A percentile compares a stretch with the other conserved stretches of the same genome.
phyloP scores from a whole-genome alignment of 1,140 invertebrate genomes.

The Elysia chlorotica region DNA sequence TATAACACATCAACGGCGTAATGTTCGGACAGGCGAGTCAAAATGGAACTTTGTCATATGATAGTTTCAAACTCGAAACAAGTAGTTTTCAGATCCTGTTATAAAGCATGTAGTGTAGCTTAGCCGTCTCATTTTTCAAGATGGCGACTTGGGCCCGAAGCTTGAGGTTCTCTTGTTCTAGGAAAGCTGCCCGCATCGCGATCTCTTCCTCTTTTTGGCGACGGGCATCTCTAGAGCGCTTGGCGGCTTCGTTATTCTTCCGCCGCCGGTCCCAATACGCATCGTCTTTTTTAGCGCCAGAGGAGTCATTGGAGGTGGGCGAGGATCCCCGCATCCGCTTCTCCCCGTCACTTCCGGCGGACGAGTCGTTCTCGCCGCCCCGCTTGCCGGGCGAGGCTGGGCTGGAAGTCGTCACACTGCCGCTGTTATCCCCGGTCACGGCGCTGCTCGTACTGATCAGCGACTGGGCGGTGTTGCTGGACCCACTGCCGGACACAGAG shows the following conservation, averaged over 20 bases:
- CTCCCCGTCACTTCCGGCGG: constrained; percentile 10
- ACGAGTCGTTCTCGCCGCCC: background rate
- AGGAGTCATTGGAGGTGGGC: too few species aligned
- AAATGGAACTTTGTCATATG: too few species aligned
- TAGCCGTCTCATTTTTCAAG: constrained; percentile 59
- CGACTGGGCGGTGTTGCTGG: background rate
- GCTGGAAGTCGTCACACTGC: constrained; percentile 8
- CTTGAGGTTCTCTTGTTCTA: constrained; percentile 63
- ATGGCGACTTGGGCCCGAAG: constrained; percentile 55
- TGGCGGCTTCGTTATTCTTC: constrained; percentile 64
- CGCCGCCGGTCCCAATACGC: constrained; percentile 62
- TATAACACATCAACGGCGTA: too few species aligned
- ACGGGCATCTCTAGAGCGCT: constrained; percentile 59
- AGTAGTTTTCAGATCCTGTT: constrained; percentile 36
- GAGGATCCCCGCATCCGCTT: constrained; percentile 20
- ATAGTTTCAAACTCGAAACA: too few species aligned
- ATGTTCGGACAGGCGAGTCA: too few species aligned
- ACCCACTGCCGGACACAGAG: background rate
- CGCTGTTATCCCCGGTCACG: background rate
- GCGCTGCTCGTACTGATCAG: background rate
- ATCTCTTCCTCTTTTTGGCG: constrained; percentile 61
- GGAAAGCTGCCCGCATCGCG: constrained; percentile 53
- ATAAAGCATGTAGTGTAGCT: constrained; percentile 67
- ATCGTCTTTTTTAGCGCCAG: constrained; percentile 56
- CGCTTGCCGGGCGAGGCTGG: background rate